Evolutionary conservation across 2,888 invertebrate genomes (phyloP).

Genomic region (Synanthedon vespiformis): DNA sequence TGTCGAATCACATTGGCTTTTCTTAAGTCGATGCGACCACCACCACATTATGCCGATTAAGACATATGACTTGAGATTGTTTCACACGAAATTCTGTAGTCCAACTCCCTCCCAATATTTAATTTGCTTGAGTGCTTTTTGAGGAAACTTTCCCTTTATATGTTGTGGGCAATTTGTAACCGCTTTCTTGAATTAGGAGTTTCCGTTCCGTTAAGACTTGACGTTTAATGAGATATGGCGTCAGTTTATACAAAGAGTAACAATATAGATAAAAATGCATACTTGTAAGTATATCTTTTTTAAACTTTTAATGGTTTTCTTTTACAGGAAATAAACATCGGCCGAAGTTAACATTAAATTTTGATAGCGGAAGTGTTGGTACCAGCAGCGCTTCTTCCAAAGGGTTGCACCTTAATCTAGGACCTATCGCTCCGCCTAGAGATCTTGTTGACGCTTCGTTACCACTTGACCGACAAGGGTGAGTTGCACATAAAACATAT

Average conservation of each 20-base stretch:
- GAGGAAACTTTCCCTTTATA: constrained; percentile 52
- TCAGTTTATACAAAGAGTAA: neutral
- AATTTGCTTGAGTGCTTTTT: constrained; percentile 67
- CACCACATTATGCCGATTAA: constrained; percentile 64
- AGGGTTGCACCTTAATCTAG: constrained; percentile 80
- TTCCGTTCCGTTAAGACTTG: constrained; percentile 33
- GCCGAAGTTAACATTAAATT: constrained; percentile 81
- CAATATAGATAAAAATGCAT: neutral
- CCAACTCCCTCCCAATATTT: constrained; percentile 57
- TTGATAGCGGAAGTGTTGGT: constrained; percentile 69
- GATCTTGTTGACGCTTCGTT: constrained; percentile 84
- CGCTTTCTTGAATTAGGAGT: constrained; percentile 56
- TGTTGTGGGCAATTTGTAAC: constrained; percentile 62
- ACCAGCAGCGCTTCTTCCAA: constrained; percentile 39
- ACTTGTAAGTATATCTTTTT: neutral
- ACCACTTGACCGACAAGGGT: constrained; percentile 91
- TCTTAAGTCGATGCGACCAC: constrained; percentile 52
- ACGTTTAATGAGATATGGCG: constrained; percentile 21
- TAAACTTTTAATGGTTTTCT: neutral
- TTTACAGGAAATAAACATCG: constrained; percentile 70
- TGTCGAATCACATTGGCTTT: constrained; percentile 41
- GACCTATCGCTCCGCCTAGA: constrained; percentile 73
- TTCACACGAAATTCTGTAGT: constrained; percentile 40
- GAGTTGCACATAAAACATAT: constrained; percentile 24
- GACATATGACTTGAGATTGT: constrained; percentile 58